Conservation (phyloP, 2,888 invertebrate species). For the Entomobrya proxima region DNA sequence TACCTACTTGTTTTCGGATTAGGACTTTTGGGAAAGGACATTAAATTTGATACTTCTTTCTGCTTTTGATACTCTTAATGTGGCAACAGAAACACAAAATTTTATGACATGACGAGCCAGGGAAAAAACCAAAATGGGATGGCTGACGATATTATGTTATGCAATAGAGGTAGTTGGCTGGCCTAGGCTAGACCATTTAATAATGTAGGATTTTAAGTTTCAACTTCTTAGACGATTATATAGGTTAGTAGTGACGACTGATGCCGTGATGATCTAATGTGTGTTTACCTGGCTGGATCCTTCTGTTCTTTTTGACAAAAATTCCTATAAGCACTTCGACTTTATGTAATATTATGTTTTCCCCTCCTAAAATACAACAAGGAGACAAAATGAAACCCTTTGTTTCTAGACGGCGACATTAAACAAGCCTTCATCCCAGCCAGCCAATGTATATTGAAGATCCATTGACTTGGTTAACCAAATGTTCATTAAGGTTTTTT, state of each 20-base stretch:
- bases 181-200: slow-evolving; percentile 40
- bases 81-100: slow-evolving; percentile 54
- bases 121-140: slow-evolving; percentile 24
- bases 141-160: not conserved
- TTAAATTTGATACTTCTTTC: slow-evolving; percentile 67
- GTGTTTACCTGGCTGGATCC: not conserved
- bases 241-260: slow-evolving; percentile 39
- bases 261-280: not conserved
- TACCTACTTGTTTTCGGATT: slow-evolving; percentile 46
- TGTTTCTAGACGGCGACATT: slow-evolving; percentile 69
- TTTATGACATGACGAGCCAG: slow-evolving; percentile 45
- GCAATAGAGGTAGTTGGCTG: no score
- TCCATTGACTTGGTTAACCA: slow-evolving; percentile 19
- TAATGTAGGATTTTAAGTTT: slow-evolving; percentile 36
- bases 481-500: slow-evolving; percentile 46
- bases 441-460: slow-evolving; percentile 17
- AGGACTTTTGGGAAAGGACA: slow-evolving; percentile 49
- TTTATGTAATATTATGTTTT: not conserved
- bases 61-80: slow-evolving; percentile 68
- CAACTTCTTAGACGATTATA: slow-evolving; percentile 26
- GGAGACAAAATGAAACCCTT: slow-evolving; percentile 63
- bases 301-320: not conserved
- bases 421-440: not conserved
- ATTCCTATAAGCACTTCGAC: not conserved
- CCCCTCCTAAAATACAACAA: not conserved